Evolutionary conservation across 1,140 invertebrate species (phyloP).

Genomic region (Zaprionus inermis): DNA sequence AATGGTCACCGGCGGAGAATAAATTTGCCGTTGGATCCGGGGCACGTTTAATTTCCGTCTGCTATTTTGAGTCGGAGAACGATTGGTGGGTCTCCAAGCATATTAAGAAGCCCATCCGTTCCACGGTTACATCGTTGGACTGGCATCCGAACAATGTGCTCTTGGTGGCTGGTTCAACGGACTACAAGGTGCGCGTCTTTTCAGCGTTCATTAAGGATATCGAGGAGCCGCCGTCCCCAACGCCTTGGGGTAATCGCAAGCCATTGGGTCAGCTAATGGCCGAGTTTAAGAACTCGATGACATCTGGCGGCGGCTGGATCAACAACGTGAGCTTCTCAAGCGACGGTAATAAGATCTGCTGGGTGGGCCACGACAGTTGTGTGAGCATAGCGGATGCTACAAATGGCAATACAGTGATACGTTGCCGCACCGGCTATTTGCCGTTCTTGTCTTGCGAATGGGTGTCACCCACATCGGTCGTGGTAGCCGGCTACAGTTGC

Average conservation of each 20-base stretch:
- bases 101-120: slow-evolving; percentile 99
- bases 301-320: slow-evolving; percentile 97
- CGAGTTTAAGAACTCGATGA: slow-evolving; percentile 94
- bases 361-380: slow-evolving; percentile 98
- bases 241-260: slow-evolving; percentile 96
- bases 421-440: slow-evolving; percentile 94
- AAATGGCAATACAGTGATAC: slow-evolving; percentile 89
- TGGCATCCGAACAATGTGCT: slow-evolving; percentile 99
- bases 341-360: slow-evolving; percentile 97
- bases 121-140: slow-evolving; percentile 97
- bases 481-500: slow-evolving; percentile 98
- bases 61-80: slow-evolving; percentile 99
- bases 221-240: slow-evolving; percentile 93
- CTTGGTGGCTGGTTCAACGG: slow-evolving; percentile 96
- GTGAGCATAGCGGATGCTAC: slow-evolving; percentile 96
- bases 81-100: slow-evolving; percentile 99
- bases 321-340: slow-evolving; percentile 97
- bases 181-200: slow-evolving; percentile 98
- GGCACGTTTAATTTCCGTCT: slow-evolving; percentile 97
- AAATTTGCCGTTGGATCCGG: slow-evolving; percentile 99
- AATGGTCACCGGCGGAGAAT: slow-evolving; percentile 99
- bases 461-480: slow-evolving; percentile 93
- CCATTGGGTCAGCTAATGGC: slow-evolving; percentile 94
- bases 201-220: slow-evolving; percentile 99
- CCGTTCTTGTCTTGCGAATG: slow-evolving; percentile 97